phyloP scores from a whole-genome alignment of 2,888 invertebrate species.

The Tetranychus truncatus region DNA sequence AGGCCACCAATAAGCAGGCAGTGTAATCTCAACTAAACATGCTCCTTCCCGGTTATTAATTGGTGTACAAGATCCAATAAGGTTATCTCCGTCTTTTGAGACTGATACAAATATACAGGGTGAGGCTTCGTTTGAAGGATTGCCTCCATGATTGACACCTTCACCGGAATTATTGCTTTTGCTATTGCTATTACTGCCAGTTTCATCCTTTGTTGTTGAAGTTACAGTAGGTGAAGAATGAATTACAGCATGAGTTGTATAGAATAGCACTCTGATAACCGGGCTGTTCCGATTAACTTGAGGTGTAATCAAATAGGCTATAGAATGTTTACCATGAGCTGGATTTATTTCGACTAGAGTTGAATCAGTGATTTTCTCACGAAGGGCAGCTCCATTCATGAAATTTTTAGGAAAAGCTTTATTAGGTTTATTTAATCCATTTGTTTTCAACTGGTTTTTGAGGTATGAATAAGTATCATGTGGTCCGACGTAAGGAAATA shows the following conservation, averaged over 20 bases:
- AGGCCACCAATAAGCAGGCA: slow-evolving; percentile 79
- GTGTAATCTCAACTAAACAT: slow-evolving; percentile 65
- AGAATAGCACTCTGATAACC: slow-evolving; percentile 74
- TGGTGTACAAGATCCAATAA: slow-evolving; percentile 4
- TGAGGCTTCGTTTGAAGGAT: slow-evolving; percentile 9
- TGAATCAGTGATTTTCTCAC: background rate
- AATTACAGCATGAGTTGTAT: slow-evolving; percentile 44
- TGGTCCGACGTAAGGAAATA: slow-evolving; percentile 46
- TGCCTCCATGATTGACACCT: background rate
- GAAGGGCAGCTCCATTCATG: background rate
- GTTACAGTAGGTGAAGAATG: slow-evolving; percentile 30
- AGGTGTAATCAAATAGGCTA: slow-evolving; percentile 70
- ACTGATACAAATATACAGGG: slow-evolving; percentile 18
- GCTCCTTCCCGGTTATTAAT: slow-evolving; percentile 50
- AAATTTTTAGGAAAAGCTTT: slow-evolving; percentile 37
- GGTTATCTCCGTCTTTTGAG: slow-evolving; percentile 8
- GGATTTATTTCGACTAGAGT: slow-evolving; percentile 17
- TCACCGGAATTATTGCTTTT: background rate
- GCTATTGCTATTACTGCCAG: slow-evolving; percentile 3
- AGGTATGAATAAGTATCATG: background rate
- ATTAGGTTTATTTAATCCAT: background rate
- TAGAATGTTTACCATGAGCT: background rate
- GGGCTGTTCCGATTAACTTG: slow-evolving; percentile 73
- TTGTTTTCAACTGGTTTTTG: background rate
- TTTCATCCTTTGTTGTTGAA: slow-evolving; percentile 29